These are phyloP conservation scores for Hydropsyche betteni DNA, from an alignment of 2,888 invertebrate genomes.

Conservation along the genomic window DNA sequence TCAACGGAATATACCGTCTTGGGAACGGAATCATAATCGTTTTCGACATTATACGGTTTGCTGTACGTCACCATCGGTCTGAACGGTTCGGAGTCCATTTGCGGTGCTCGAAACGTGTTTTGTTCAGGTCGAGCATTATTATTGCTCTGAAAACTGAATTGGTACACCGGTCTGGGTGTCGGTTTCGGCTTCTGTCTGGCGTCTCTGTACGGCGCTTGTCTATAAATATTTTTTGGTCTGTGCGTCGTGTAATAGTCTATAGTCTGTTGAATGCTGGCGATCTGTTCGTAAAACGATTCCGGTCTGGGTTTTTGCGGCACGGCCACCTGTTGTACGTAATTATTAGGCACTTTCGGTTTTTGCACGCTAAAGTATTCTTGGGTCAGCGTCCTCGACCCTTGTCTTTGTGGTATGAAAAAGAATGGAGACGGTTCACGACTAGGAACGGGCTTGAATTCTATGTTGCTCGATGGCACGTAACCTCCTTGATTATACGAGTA, in stretches of 20 bases:
- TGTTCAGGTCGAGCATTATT: constrained; percentile 64
- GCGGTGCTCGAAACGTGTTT: constrained; percentile 62
- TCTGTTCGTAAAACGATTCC: constrained; percentile 71
- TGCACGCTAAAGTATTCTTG: constrained; percentile 67
- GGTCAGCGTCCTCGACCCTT: constrained; percentile 64
- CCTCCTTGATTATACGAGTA: constrained; percentile 58
- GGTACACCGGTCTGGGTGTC: constrained; percentile 72
- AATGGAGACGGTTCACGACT: constrained; percentile 53
- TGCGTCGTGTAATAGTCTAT: constrained; percentile 70
- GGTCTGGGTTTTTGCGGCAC: constrained; percentile 57
- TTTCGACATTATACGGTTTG: constrained; percentile 63
- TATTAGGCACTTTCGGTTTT: constrained; percentile 59
- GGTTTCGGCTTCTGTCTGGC: constrained; percentile 61
- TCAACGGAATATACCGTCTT: constrained; percentile 59
- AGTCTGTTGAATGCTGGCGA: constrained; percentile 72
- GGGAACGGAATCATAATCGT: constrained; percentile 62
- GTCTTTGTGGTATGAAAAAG: constrained; percentile 65
- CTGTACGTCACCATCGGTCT: constrained; percentile 71
- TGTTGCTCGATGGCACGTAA: constrained; percentile 60
- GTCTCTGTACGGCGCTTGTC: constrained; percentile 57
- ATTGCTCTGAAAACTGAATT: constrained; percentile 76
- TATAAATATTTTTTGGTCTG: constrained; percentile 63
- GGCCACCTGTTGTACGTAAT: constrained; percentile 55
- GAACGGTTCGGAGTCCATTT: constrained; percentile 70
- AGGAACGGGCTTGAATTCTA: constrained; percentile 61